Conservation (phyloP, 1,140 invertebrate genomes). For the Eurosta solidaginis region DNA sequence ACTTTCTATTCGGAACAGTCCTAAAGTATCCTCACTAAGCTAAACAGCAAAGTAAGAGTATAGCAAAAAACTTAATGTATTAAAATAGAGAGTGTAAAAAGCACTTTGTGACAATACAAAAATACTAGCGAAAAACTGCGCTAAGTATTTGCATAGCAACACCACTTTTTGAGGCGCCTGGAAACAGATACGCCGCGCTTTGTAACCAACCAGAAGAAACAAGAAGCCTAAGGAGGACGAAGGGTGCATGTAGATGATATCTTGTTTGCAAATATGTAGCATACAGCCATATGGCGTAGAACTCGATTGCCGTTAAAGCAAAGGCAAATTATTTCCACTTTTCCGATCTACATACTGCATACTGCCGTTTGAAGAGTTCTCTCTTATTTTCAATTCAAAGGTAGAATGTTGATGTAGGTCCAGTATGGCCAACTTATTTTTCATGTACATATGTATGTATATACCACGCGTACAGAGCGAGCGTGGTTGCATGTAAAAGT, state of each 20-base stretch:
- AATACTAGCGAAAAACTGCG: background rate
- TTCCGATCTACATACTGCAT: no score
- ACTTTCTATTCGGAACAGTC: no score
- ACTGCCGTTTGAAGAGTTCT: background rate
- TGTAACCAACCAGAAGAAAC: no score
- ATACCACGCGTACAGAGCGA: background rate
- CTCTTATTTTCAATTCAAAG: background rate
- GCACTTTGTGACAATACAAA: background rate
- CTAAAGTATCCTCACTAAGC: background rate
- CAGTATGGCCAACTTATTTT: conserved; percentile 34
- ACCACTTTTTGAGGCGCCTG: background rate
- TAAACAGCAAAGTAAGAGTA: background rate
- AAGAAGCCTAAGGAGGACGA: no score
- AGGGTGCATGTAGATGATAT: no score
- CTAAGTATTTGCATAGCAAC: background rate
- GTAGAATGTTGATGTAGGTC: conserved; percentile 45
- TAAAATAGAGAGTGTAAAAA: background rate
- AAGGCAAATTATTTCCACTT: background rate
- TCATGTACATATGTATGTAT: background rate
- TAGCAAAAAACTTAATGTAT: background rate
- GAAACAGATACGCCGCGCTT: background rate
- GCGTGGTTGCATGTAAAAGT: background rate
- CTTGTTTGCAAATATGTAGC: no score
- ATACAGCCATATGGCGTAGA: no score
- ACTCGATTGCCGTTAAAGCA: no score